Percentiles rank a stretch among this genome's conserved stretches.
These are phyloP conservation scores for Ophioderma brevispina DNA, from an alignment of 35 echinoderm and acorn worm genomes.

Conservation along the genomic window DNA sequence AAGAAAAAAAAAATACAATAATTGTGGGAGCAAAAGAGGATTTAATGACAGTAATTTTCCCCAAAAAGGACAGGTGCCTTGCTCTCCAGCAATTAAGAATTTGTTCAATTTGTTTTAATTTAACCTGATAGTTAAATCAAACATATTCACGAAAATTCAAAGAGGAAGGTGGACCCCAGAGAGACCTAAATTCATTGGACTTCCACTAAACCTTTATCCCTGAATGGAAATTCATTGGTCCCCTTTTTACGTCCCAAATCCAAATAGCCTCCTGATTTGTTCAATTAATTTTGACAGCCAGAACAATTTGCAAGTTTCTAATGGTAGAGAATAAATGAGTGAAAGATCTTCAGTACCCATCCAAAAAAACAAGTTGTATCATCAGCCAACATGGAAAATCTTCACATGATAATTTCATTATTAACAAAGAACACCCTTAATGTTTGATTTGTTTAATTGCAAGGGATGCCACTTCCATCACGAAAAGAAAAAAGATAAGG, in stretches of 20 bases:
- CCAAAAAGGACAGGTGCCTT: not conserved
- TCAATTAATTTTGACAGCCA: constrained; percentile 30
- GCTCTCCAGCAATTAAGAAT: constrained; percentile 24
- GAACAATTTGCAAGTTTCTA: not conserved
- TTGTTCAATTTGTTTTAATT: constrained; percentile 23
- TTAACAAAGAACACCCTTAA: constrained; percentile 19
- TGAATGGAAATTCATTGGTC: not conserved
- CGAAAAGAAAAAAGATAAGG: constrained; percentile 29
- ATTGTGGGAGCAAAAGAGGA: constrained; percentile 19
- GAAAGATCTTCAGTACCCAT: not conserved
- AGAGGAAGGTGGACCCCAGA: not conserved
- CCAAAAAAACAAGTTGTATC: constrained; percentile 28
- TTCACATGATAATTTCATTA: constrained; percentile 10
- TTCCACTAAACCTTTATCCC: not conserved
- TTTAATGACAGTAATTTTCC: constrained; percentile 26
- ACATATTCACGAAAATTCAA: not conserved
- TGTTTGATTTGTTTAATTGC: not conserved
- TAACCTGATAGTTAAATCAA: constrained; percentile 24
- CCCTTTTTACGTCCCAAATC: constrained; percentile 11
- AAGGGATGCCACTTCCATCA: not conserved
- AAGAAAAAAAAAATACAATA: constrained; percentile 18
- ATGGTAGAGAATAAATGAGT: constrained; percentile 3
- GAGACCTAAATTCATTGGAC: constrained; percentile 2
- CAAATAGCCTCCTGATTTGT: constrained; percentile 32
- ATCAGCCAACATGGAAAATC: constrained; percentile 29